Conservation (phyloP, 2,797 vertebrate genomes). For the Neosalanx taihuensis region DNA sequence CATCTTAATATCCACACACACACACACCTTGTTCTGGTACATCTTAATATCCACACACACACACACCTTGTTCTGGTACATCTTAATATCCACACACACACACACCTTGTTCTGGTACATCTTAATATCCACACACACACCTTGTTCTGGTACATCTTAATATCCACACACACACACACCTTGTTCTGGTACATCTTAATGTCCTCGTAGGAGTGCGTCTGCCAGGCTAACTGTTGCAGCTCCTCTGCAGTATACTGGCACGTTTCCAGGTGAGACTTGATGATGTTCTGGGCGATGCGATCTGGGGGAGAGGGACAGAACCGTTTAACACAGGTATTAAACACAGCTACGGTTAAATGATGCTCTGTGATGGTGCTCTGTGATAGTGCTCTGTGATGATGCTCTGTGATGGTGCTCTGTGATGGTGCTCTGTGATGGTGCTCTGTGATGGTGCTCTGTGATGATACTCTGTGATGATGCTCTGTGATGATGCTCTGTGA, state of each 20-base stretch:
- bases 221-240: slow-evolving; percentile 97
- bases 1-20: no score
- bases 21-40: no score
- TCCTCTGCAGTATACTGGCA: slow-evolving; percentile 98
- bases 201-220: slow-evolving; percentile 97
- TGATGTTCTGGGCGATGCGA: slow-evolving; percentile 99
- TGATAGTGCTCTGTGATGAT: no score
- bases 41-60: background rate
- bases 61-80: no score
- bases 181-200: slow-evolving; percentile 99
- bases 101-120: background rate
- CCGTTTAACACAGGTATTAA: background rate
- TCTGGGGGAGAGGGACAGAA: slow-evolving; percentile 69
- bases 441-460: no score
- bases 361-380: no score
- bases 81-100: slow-evolving; percentile 3
- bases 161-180: slow-evolving; percentile 70
- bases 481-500: no score
- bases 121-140: slow-evolving; percentile 14
- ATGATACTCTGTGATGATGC: no score
- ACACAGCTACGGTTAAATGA: no score
- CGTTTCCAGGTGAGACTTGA: slow-evolving; percentile 98
- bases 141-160: slow-evolving; percentile 99
- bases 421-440: no score
- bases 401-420: no score